Evolutionary conservation across 2,888 invertebrate species (phyloP), one percentile per base, ranked within the genome.

Genomic region (Tanytarsus gracilentus): DNA sequence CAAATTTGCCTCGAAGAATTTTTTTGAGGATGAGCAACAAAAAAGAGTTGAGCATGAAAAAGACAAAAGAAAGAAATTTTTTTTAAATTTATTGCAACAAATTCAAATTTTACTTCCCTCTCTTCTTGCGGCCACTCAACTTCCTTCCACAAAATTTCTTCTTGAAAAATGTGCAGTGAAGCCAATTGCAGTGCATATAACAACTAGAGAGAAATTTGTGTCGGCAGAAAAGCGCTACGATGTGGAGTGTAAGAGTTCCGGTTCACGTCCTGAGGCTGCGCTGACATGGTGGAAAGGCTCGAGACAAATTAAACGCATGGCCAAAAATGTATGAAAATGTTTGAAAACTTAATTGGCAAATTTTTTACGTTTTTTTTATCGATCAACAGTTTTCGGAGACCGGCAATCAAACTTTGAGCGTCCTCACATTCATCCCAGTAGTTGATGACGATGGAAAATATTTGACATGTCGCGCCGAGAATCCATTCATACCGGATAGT

Each of bases 251-350:
- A 82, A 85, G 69, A 86, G 90, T 62, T 83, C 85, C 0, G 93
- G 93, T 61, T 92, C 92, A 11, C 79, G 88, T 64, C 92, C 93
- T 6, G 85, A 88, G 64, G 90, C 92, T 3, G 78, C 83, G 62
- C 86, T 93, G 69, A 86, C 88, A 51, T 93, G 93, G 93, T 92
- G 89, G 89, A 89, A 88, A 72, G 86, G 85, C 67, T 88, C 84
- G 70, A 79, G 85, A 67, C 87, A 85, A 72, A 80, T 90, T 65
- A 87, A 86, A 74, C 81, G 84, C 70, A 78, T 84, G 72, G 84
- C 86, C 61, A 87, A 88, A 76, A 88, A 84, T 72, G 90, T 90
- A 75, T 86, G 88, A 82, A 8, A 11, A 33, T 33, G 33, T 11
- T 33, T 9, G n/a, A 33, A 33, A 4, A 11, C n/a, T 33, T 33